These are phyloP conservation scores for Danionella cerebrum DNA, from an alignment of 2,113 vertebrate species.

Conservation along the genomic window DNA sequence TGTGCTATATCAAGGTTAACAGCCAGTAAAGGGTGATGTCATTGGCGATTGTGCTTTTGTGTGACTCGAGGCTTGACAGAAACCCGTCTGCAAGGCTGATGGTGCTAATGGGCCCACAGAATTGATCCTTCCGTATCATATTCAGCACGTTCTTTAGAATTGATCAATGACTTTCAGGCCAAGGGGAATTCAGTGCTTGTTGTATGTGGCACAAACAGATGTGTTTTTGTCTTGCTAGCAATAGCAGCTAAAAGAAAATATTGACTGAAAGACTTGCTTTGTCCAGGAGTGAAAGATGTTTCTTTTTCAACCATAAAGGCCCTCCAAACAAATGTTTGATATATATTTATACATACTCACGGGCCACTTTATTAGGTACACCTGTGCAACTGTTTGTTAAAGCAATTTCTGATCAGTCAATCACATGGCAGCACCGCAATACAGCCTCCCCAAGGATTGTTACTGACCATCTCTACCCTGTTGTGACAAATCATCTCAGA, in stretches of 20 bases:
- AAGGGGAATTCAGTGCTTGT: not conserved
- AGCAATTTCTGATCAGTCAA: too few species aligned
- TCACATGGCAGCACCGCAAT: too few species aligned
- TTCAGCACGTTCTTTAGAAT: not conserved
- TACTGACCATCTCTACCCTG: too few species aligned
- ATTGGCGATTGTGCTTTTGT: not conserved
- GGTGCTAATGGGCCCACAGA: not conserved
- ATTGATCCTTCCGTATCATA: conserved; percentile 16
- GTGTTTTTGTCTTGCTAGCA: not conserved
- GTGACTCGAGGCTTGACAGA: not conserved
- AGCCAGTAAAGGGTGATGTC: not conserved
- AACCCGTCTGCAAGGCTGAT: not conserved
- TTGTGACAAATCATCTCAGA: too few species aligned
- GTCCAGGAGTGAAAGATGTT: not conserved
- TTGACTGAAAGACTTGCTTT: not conserved
- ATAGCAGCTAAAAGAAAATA: not conserved
- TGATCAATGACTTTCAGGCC: conserved; percentile 3
- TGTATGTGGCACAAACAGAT: not conserved
- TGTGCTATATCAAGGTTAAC: not conserved
- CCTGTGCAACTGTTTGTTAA: too few species aligned
- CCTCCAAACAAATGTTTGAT: too few species aligned
- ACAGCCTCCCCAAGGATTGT: too few species aligned
- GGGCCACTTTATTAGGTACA: too few species aligned
- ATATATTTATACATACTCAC: too few species aligned
- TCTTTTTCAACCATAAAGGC: not conserved